Conservation (phyloP, 2,888 invertebrate species). For the Plemyria rubiginata region DNA sequence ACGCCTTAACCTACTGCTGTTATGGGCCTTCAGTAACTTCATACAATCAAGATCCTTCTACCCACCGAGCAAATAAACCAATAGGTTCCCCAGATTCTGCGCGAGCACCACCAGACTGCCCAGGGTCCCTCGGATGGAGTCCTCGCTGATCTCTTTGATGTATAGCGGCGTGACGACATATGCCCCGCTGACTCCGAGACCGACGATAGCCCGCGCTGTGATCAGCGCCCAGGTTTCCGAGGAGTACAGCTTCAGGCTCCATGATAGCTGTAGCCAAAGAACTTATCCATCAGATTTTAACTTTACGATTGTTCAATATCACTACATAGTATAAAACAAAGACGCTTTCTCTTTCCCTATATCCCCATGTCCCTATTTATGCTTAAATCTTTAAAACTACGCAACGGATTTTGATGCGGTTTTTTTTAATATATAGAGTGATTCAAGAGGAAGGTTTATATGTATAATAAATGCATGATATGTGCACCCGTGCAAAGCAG, state of each 20-base stretch:
- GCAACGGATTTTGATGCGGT: too few species aligned
- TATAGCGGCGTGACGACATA: slow-evolving; percentile 78
- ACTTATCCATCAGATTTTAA: neutral
- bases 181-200: slow-evolving; percentile 72
- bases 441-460: too few species aligned
- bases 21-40: too few species aligned
- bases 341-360: too few species aligned
- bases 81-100: slow-evolving; percentile 73
- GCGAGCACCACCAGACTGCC: slow-evolving; percentile 74
- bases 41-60: neutral
- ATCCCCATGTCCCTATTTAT: too few species aligned
- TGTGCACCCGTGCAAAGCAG: too few species aligned
- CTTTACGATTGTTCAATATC: too few species aligned
- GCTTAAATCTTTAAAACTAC: too few species aligned
- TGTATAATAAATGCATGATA: too few species aligned
- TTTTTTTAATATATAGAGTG: too few species aligned
- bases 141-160: slow-evolving; percentile 79
- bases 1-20: too few species aligned
- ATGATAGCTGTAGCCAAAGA: slow-evolving; percentile 61
- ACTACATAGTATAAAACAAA: too few species aligned
- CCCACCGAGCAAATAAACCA: slow-evolving; percentile 66
- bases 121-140: slow-evolving; percentile 71
- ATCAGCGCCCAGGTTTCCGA: slow-evolving; percentile 76
- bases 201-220: slow-evolving; percentile 71
- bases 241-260: slow-evolving; percentile 74